Base-by-base conservation (phyloP, 2,113 vertebrate species). In the Tragelaphus strepsiceros region DNA sequence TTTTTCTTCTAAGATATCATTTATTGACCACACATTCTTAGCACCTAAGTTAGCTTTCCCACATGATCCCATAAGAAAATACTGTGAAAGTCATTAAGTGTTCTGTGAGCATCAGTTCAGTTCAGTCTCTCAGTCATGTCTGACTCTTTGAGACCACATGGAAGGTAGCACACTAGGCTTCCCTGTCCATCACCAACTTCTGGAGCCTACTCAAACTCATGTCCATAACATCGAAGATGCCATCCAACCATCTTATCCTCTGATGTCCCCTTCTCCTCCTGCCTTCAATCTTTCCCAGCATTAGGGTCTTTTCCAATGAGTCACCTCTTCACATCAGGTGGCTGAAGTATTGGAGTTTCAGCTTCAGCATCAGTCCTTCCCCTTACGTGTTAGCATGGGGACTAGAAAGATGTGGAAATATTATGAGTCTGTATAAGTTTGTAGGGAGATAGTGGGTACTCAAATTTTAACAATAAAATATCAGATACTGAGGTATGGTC, bases 381-480 rank as follows among this genome's bases (percentile, higher is more conserved):
- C 43, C 43, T 43, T 43, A 7, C 7, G 54, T 22, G 54, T 56
- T 56, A 56, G 14, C 39, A 67, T 7, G 11, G 26, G 30, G 32
- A 93, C 77, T 83, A 80, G 56, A 12, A 93, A 80, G 61, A 43
- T 17, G 5, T 51, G 21, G 54, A 46, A 46, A 54, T 21, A 84
- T 46, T 62, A 81, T 46, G 32, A 93, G 15, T 9, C 17, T 54
- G 61, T 58, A 46, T 87, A 67, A 56, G 86, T 39, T 17, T 32
- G 87, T 1, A 94, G 5, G 89, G 56, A 88, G 46, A 96, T 43
- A 19, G 0, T 49, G 54, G 16, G 30, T 82, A 5, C 51, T 87
- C 56, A n/a, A 3, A 28, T 83, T 86, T 91, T 89, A 96, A 93
- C 14, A 88, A 88, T 77, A 96, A 91, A 84, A 88, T 93, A 88